phyloP scores from a whole-genome alignment of 37 sponge, comb jelly and placozoan species.

The Tethya wilhelma region DNA sequence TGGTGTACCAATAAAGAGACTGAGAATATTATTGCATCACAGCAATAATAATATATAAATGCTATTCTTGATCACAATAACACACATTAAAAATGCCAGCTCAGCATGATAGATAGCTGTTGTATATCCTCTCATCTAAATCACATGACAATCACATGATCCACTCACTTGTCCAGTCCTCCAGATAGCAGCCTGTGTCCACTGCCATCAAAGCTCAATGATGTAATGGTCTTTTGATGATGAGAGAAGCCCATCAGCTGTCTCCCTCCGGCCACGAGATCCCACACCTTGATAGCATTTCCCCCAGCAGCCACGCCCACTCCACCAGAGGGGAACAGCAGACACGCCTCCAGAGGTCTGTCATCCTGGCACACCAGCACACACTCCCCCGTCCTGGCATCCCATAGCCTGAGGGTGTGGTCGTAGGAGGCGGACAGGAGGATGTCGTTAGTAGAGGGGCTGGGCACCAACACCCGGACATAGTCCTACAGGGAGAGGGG shows the following conservation, averaged over 20 bases:
- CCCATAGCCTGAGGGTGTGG: constrained; percentile 94
- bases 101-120: too few relatives aligned
- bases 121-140: too few relatives aligned
- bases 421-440: constrained; percentile 89
- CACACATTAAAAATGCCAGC: background rate
- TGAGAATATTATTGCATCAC: too few relatives aligned
- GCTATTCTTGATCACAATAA: background rate
- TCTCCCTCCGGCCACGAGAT: constrained; percentile 73
- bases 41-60: background rate
- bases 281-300: constrained; percentile 92
- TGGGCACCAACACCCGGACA: constrained; percentile 46
- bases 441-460: constrained; percentile 42
- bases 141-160: background rate
- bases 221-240: constrained; percentile 97
- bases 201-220: constrained; percentile 78
- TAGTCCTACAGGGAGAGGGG: constrained; percentile 62
- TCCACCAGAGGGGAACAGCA: constrained; percentile 88
- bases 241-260: constrained; percentile 81
- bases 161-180: constrained; percentile 85
- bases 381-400: constrained; percentile 53
- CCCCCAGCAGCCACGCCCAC: constrained; percentile 79
- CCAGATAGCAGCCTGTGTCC: constrained; percentile 83
- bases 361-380: constrained; percentile 80
- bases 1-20: too few relatives aligned
- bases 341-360: constrained; percentile 86